Evolutionary conservation across 2,888 invertebrate genomes (phyloP), one percentile per base, ranked within the genome.

Genomic region (Macaria notata): DNA sequence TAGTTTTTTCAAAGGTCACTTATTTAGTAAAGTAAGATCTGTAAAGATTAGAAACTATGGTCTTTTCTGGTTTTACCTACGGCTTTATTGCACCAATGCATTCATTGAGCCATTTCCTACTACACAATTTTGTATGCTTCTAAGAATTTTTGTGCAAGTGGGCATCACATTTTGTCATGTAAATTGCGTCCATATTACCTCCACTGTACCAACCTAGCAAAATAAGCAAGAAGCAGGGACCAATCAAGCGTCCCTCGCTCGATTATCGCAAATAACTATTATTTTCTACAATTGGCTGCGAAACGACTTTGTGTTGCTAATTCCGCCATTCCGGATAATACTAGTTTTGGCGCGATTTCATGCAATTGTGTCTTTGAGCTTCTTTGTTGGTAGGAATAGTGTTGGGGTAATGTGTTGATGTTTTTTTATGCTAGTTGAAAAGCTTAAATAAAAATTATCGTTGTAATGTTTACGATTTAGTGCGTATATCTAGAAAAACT

Each of bases 231-330:
- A 84, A 80, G 73, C 72, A 66, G 77, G 83, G 88, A 84, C 86
- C 88, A 90, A 90, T 90, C 89, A 90, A 80, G 80, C 88, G 76
- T 87, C 90, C 91, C 89, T 86, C 84, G 80, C 79, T 72, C 86
- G 89, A 91, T 90, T 91, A 83, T 82, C 70, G 80, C 81, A 81
- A 84, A 84, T 88, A 88, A 88, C 87, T 88, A 86, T 88, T 86
- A 88, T 88, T 84, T 80, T 68, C 77, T 73, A 81, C 84, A 86
- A 85, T 84, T 83, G 84, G 78, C 80, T 64, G 71, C 77, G 76
- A 83, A 79, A 65, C 64, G 64, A 69, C 81, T 84, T 84, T 84
- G 83, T 84, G 77, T 82, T 88, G 91, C 90, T 91, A 90, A 91
- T 91, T 88, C 79, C 64, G 75, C 90, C 90, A 91, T 91, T 88